A percentile compares a stretch with the other conserved stretches of the same genome.
Conservation (phyloP, 2,797 vertebrate species). For the Sebastes aleutianus region DNA sequence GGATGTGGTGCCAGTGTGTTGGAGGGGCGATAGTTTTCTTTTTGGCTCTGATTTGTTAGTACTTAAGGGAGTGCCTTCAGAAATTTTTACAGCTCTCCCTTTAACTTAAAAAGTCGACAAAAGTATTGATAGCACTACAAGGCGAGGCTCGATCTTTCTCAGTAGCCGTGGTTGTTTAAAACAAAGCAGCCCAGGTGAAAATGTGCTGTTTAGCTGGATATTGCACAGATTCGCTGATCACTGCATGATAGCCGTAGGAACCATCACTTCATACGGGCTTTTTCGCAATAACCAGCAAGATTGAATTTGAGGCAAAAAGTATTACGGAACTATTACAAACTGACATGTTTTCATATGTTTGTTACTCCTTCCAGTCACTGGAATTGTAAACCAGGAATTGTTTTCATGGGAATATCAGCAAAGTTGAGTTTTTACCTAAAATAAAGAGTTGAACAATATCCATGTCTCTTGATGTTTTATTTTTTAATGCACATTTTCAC, state of each 20-base stretch:
- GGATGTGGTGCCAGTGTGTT: conserved; percentile 67
- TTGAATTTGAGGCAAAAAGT: conserved; percentile 76
- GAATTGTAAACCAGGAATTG: conserved; percentile 75
- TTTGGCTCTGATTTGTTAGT: conserved; percentile 57
- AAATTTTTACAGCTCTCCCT: conserved; percentile 61
- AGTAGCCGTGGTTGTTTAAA: conserved; percentile 70
- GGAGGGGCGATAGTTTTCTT: conserved; percentile 49
- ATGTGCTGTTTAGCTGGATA: conserved; percentile 58
- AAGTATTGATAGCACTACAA: conserved; percentile 82
- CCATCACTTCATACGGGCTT: conserved; percentile 70
- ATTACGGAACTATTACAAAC: conserved; percentile 58
- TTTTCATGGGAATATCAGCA: conserved; percentile 76
- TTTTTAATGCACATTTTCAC: neutral
- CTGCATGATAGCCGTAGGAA: conserved; percentile 79
- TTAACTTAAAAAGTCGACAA: conserved; percentile 67
- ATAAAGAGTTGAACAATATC: conserved; percentile 83
- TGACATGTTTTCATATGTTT: conserved; percentile 69
- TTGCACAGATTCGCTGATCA: conserved; percentile 67
- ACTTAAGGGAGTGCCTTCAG: conserved; percentile 75
- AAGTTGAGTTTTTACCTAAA: conserved; percentile 84
- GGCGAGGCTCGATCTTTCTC: conserved; percentile 71
- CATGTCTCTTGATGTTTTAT: conserved; percentile 10
- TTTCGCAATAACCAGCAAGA: conserved; percentile 74
- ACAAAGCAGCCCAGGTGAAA: conserved; percentile 34
- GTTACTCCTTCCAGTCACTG: conserved; percentile 69